Percentiles rank a stretch among this genome's conserved stretches.
These are phyloP conservation scores for Synanceia verrucosa DNA, from an alignment of 2,797 vertebrate species.

Conservation along the genomic window DNA sequence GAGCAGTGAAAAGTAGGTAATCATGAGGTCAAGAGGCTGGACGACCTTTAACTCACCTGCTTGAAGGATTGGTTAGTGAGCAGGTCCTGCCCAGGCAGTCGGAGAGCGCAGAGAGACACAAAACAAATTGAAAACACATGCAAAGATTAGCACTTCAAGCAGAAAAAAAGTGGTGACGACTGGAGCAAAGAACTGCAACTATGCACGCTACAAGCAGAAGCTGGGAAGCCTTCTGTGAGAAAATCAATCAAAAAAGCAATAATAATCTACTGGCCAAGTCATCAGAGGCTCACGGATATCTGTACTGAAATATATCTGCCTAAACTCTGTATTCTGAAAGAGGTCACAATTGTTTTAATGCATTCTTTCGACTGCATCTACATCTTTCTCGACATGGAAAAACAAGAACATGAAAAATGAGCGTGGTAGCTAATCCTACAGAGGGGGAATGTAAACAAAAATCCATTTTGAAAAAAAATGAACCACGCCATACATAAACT, in stretches of 20 bases:
- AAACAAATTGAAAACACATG: conserved; percentile 80
- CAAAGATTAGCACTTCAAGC: conserved; percentile 80
- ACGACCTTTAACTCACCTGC: conserved; percentile 87
- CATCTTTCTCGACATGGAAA: conserved; percentile 55
- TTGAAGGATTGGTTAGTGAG: conserved; percentile 95
- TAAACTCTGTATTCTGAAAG: conserved; percentile 16
- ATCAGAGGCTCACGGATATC: conserved; percentile 56
- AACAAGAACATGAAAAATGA: conserved; percentile 63
- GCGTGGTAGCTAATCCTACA: conserved; percentile 44
- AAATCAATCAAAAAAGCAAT: conserved; percentile 14
- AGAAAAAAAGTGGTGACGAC: conserved; percentile 54
- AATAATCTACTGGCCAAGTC: conserved; percentile 28
- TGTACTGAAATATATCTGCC: neutral
- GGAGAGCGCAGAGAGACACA: conserved; percentile 78
- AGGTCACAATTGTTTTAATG: conserved; percentile 21
- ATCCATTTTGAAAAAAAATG: conserved; percentile 26
- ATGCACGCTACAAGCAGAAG: conserved; percentile 63
- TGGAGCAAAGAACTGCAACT: conserved; percentile 59
- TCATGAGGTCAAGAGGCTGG: conserved; percentile 26
- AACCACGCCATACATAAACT: conserved; percentile 51
- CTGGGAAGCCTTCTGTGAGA: conserved; percentile 37
- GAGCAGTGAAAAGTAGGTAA: conserved; percentile 33
- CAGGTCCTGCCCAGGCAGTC: conserved; percentile 92
- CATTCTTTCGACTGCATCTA: conserved; percentile 54
- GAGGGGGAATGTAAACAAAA: conserved; percentile 59